Evolutionary conservation across 2,888 invertebrate genomes (phyloP).

Genomic region (Leptothorax acervorum): DNA sequence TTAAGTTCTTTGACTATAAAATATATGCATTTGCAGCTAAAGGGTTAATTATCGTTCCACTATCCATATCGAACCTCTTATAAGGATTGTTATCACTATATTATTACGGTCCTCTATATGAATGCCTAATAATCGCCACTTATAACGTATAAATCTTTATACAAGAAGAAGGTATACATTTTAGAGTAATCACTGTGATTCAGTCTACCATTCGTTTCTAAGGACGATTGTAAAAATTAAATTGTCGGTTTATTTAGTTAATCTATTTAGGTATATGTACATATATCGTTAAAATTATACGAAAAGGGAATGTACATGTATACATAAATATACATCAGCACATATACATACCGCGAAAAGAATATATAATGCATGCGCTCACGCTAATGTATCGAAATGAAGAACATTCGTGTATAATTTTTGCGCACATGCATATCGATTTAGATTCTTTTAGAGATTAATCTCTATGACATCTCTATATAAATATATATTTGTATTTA

Average conservation of each 20-base stretch:
- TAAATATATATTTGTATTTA: slow-evolving; percentile 63
- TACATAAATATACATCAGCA: not conserved
- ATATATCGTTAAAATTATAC: slow-evolving; percentile 74
- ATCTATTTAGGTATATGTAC: slow-evolving; percentile 2
- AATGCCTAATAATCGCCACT: slow-evolving; percentile 17
- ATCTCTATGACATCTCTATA: slow-evolving; percentile 3
- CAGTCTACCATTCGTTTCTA: slow-evolving; percentile 52
- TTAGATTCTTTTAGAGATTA: slow-evolving; percentile 14
- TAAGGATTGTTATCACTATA: slow-evolving; percentile 20
- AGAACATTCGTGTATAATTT: not conserved
- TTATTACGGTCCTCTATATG: not conserved
- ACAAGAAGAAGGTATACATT: slow-evolving; percentile 9
- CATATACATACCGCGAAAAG: not conserved
- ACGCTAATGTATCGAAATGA: slow-evolving; percentile 5
- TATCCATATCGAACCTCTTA: not conserved
- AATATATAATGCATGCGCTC: slow-evolving; percentile 15
- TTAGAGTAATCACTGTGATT: slow-evolving; percentile 60
- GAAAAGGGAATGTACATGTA: not conserved
- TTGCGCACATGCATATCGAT: slow-evolving; percentile 28
- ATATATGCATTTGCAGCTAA: slow-evolving; percentile 21
- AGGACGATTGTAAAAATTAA: slow-evolving; percentile 43
- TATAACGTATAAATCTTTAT: slow-evolving; percentile 14
- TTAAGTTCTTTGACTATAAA: not conserved
- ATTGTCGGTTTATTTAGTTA: slow-evolving; percentile 16
- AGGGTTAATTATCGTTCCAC: slow-evolving; percentile 23